phyloP scores from a whole-genome alignment of 2,797 vertebrate genomes.

The Cichlasoma orientale region DNA sequence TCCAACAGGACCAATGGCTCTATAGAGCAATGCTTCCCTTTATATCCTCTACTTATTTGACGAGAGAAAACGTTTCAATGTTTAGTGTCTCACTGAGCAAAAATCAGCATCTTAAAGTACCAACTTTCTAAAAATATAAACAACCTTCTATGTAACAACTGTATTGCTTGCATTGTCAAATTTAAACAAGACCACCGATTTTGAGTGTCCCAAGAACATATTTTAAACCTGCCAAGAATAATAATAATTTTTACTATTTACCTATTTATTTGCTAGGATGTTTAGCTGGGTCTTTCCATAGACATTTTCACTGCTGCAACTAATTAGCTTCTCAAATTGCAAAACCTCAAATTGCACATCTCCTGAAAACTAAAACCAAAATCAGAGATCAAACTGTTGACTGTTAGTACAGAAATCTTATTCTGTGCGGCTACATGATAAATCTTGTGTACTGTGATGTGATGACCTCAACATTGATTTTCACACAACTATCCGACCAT shows the following conservation, averaged over 20 bases:
- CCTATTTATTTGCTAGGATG: not conserved
- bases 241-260: not conserved
- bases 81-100: not conserved
- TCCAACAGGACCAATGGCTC: not conserved
- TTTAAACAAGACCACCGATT: not conserved
- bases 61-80: not conserved
- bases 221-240: not conserved
- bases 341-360: not conserved
- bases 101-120: not conserved
- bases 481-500: no score
- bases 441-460: not conserved
- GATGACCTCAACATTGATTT: not conserved
- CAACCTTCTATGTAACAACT: not conserved
- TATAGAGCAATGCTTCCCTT: not conserved
- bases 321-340: not conserved
- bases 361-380: not conserved
- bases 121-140: rapidly evolving
- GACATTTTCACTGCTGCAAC: not conserved
- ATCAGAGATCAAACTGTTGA: not conserved
- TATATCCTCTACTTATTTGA: not conserved
- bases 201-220: not conserved
- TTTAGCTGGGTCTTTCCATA: not conserved
- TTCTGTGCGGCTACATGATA: not conserved
- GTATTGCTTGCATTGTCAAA: not conserved
- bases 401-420: not conserved